A percentile compares a stretch with the other conserved stretches of the same genome.
These are phyloP conservation scores for Penaeus vannamei DNA, from an alignment of 1,140 invertebrate genomes.

Conservation along the genomic window DNA sequence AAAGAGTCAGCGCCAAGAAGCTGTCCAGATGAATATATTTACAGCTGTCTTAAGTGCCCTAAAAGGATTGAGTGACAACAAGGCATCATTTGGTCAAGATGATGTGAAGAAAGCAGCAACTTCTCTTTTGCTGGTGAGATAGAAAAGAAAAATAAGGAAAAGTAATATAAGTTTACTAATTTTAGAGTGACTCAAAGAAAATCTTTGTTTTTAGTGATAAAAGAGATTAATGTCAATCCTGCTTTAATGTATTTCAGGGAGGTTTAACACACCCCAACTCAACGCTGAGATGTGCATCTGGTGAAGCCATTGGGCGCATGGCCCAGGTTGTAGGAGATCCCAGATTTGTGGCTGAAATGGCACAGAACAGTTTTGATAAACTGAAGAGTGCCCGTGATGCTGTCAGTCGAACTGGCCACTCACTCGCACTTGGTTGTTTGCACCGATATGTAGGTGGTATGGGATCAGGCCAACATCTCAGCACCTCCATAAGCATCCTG, in stretches of 20 bases:
- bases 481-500: constrained; percentile 93
- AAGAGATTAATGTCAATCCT: neutral
- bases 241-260: constrained; percentile 43
- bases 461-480: constrained; percentile 92
- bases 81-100: constrained; percentile 88
- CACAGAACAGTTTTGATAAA: constrained; percentile 91
- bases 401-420: constrained; percentile 90
- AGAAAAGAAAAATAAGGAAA: neutral
- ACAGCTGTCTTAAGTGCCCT: constrained; percentile 92
- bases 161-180: neutral
- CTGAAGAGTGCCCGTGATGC: constrained; percentile 91
- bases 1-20: constrained; percentile 88
- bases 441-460: constrained; percentile 91
- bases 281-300: constrained; percentile 88
- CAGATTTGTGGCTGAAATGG: constrained; percentile 90
- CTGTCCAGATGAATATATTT: constrained; percentile 97
- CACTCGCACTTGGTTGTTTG: constrained; percentile 91
- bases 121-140: constrained; percentile 78
- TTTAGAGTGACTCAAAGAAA: neutral
- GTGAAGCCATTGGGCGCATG: constrained; percentile 89
- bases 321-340: constrained; percentile 89
- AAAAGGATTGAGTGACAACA: constrained; percentile 89
- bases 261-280: constrained; percentile 88
- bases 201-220: neutral
- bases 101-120: constrained; percentile 90